phyloP scores from a whole-genome alignment of 2,797 vertebrate species.

The Natrix natrix region DNA sequence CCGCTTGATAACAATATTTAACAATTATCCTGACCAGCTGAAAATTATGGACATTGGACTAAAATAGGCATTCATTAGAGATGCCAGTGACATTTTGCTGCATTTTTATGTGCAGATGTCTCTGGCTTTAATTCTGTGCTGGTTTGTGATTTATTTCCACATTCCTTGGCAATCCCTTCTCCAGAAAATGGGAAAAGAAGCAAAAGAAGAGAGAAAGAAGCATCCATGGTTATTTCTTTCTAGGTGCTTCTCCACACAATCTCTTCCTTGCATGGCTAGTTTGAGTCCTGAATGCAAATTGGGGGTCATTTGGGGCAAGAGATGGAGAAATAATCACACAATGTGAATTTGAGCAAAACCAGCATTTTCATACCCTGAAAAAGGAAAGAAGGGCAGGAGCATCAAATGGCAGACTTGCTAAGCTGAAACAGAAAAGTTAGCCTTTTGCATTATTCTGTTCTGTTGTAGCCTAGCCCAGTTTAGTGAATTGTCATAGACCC shows the following conservation, averaged over 20 bases:
- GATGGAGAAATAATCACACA: slow-evolving; percentile 35
- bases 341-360: slow-evolving; percentile 42
- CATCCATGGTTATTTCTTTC: slow-evolving; percentile 5
- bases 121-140: neutral
- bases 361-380: slow-evolving; percentile 58
- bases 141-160: slow-evolving; percentile 20
- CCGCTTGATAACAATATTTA: neutral
- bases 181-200: neutral
- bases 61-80: neutral
- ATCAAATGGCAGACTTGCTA: slow-evolving; percentile 70
- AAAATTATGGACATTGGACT: neutral
- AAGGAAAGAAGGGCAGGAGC: slow-evolving; percentile 63
- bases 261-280: neutral
- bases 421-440: neutral
- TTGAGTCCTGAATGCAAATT: slow-evolving; percentile 7
- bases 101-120: neutral
- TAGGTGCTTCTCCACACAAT: neutral
- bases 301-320: slow-evolving; percentile 35
- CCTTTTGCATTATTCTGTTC: neutral
- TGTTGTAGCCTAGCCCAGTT: neutral
- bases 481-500: too few relatives aligned
- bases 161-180: neutral
- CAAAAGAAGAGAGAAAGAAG: neutral
- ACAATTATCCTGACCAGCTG: neutral
- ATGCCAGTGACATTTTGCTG: neutral